Base-by-base conservation (phyloP, 2,888 invertebrate genomes). In the Noctua janthe region DNA sequence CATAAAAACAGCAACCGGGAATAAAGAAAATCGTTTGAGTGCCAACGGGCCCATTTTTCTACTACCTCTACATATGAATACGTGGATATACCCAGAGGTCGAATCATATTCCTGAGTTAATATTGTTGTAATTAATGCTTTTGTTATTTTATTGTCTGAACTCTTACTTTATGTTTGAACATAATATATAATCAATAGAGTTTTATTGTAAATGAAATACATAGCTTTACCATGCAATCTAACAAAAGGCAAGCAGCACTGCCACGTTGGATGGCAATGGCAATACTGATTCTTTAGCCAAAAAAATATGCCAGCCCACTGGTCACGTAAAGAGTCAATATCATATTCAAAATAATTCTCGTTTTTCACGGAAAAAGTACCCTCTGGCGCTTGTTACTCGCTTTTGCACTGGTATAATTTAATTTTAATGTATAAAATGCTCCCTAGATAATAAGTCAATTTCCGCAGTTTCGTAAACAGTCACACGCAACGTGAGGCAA, bases 11-110 rank as follows among this genome's bases (percentile, higher is more conserved):
- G 82, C 78, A 80, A 82, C 59, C 76, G 71, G 79, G 71, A 89
- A 89, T 81, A 87, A 79, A 81, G 80, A 78, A 88, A 89, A 84
- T 79, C 80, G 78, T 89, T 86, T 78, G 80, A 75, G 66, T 67
- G 69, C 82, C 81, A 78, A 81, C 73, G 71, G 54, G 73, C 76
- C 75, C 82, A 78, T 79, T 82, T 81, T 72, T 79, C 74, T 87
- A 71, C 66, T 74, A 62, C 59, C 59, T 39, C 20, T 20, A 47
- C 23, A 20, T 59, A 13, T n/a, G 29, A 2, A 29, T 74, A 47
- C 47, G 64, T 64, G 20, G 20, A 35, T 20, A 71, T 54, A 76
- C 69, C 49, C 77, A 2, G 43, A 76, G 74, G 77, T 51, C 43
- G 56, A 81, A 83, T 85, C 81, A 78, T 74, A 78, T 79, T 74